Evolutionary conservation across 2,888 invertebrate species (phyloP).

Genomic region (Pocota personata): DNA sequence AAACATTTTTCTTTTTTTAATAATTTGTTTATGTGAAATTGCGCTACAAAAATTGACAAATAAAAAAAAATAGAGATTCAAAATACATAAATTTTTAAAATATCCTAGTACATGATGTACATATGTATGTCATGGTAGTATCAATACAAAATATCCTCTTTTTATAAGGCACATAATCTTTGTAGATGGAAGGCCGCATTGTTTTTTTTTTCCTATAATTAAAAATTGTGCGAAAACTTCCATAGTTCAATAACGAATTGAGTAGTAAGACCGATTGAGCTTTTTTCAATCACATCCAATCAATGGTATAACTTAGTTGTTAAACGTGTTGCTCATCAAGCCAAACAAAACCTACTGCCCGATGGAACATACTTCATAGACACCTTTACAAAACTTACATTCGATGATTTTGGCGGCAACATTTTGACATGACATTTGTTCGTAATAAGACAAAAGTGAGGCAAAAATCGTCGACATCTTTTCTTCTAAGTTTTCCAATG

Average conservation of each 20-base stretch:
- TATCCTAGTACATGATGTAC: background rate
- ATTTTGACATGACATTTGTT: conserved; percentile 22
- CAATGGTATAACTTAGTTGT: too few species aligned
- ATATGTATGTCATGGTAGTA: background rate
- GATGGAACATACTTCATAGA: conserved; percentile 4
- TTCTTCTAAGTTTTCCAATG: conserved; percentile 10
- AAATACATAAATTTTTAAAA: background rate
- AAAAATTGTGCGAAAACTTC: background rate
- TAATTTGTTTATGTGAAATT: too few species aligned
- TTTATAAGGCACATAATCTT: background rate
- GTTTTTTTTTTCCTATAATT: background rate
- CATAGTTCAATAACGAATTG: background rate
- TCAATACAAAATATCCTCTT: background rate
- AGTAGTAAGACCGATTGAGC: too few species aligned
- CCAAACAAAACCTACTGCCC: background rate
- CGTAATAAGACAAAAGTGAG: conserved; percentile 14
- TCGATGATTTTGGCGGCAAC: background rate
- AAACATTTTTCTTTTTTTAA: too few species aligned
- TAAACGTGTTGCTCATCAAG: too few species aligned
- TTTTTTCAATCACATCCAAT: too few species aligned
- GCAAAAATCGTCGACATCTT: background rate
- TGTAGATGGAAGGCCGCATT: background rate
- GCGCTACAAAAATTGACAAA: too few species aligned
- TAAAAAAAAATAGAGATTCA: background rate
- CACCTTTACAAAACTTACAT: conserved; percentile 33